These are phyloP conservation scores for Colletes latitarsis DNA, from an alignment of 1,140 invertebrate species.

Conservation along the genomic window DNA sequence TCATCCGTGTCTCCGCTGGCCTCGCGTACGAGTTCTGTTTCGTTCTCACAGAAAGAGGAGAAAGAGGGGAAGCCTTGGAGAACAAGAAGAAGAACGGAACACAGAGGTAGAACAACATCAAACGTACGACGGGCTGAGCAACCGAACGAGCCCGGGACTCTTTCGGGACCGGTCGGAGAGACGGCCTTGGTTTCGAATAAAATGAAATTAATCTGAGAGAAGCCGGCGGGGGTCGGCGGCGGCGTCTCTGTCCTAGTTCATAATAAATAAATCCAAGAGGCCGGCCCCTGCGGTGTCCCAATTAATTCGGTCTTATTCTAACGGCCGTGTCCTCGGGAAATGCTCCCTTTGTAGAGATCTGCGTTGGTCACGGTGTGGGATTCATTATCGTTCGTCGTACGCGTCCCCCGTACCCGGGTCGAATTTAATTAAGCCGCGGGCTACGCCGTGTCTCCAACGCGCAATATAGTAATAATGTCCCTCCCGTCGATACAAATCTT, in stretches of 20 bases:
- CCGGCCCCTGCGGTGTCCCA: constrained; percentile 66
- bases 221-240: constrained; percentile 61
- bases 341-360: constrained; percentile 57
- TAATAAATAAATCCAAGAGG: constrained; percentile 70
- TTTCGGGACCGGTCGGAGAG: constrained; percentile 45
- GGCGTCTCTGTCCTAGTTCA: constrained; percentile 61
- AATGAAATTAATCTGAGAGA: constrained; percentile 68
- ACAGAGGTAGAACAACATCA: constrained; percentile 7
- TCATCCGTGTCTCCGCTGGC: constrained; percentile 28
- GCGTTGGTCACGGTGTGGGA: constrained; percentile 46
- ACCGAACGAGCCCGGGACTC: constrained; percentile 20
- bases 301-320: constrained; percentile 73
- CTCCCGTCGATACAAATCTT: too few species aligned
- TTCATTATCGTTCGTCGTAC: constrained; percentile 54
- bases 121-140: constrained; percentile 13
- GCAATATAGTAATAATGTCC: background rate
- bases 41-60: constrained; percentile 33
- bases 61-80: constrained; percentile 18
- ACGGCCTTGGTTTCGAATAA: constrained; percentile 61
- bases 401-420: constrained; percentile 14
- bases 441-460: background rate
- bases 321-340: constrained; percentile 53
- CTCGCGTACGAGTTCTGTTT: constrained; percentile 34
- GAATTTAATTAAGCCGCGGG: constrained; percentile 63
- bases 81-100: constrained; percentile 19